phyloP scores from a whole-genome alignment of 2,797 vertebrate species.

The Arnoldichthys spilopterus region DNA sequence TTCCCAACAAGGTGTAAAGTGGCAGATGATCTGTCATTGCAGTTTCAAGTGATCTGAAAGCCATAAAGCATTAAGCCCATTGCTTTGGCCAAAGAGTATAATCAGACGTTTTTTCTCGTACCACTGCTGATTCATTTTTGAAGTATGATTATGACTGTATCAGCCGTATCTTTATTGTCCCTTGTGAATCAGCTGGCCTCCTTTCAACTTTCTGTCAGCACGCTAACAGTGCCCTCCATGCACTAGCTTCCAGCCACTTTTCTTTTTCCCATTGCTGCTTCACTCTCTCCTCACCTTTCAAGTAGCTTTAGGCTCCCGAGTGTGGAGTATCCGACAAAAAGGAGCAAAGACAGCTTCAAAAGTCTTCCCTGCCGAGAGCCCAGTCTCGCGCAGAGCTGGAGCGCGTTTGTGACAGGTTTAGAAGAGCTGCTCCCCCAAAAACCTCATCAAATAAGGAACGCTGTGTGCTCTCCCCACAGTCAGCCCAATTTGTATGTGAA shows the following conservation, averaged over 20 bases:
- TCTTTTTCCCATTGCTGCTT: constrained; percentile 23
- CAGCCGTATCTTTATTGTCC: constrained; percentile 51
- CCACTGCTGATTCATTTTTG: constrained; percentile 61
- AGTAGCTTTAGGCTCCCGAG: constrained; percentile 51
- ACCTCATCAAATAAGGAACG: constrained; percentile 57
- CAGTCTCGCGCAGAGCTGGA: constrained; percentile 29
- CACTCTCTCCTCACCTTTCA: constrained; percentile 65
- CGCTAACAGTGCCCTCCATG: constrained; percentile 30
- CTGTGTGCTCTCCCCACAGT: constrained; percentile 41
- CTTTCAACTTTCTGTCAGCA: constrained; percentile 26
- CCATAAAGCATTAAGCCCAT: constrained; percentile 26
- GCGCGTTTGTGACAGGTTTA: constrained; percentile 52
- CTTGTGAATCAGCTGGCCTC: constrained; percentile 28
- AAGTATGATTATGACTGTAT: constrained; percentile 57
- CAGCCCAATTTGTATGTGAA: constrained; percentile 48
- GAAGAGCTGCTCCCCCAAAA: constrained; percentile 35
- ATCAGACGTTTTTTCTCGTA: constrained; percentile 54
- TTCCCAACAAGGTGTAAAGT: background rate
- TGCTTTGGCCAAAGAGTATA: constrained; percentile 36
- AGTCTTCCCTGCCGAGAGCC: constrained; percentile 51
- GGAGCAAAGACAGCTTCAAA: constrained; percentile 39
- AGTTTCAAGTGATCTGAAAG: constrained; percentile 37
- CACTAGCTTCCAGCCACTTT: constrained; percentile 32
- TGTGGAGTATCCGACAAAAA: constrained; percentile 48
- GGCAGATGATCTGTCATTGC: background rate